Base-by-base conservation (phyloP, 2,113 vertebrate species). In the Neomonachus schauinslandi region DNA sequence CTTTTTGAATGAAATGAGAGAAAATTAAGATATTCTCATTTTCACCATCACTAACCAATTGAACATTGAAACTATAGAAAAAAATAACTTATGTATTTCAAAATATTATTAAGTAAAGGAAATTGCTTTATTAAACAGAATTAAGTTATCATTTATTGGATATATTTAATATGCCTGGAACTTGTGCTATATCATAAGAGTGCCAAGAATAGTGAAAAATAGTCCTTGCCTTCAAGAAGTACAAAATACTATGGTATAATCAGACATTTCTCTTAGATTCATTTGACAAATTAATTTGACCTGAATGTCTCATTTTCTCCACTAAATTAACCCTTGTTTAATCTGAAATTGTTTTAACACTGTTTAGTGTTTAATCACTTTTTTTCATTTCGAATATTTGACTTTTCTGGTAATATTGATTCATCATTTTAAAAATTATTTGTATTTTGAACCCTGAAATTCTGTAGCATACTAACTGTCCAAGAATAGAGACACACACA, bases 351-450 rank as follows among this genome's bases (percentile, higher is more conserved):
- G 46, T 89, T 65, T 33, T 5, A 96, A 83, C 16, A 63, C 4
- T 81, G 3, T 87, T 49, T 8, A 46, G 39, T 97, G 13, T 90
- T 91, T 59, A 93, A 81, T 89, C 22, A 71, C 46, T 36, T 92
- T 81, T 82, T 94, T 85, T 71, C n/a, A 42, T 83, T 97, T 91
- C 42, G 4, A 69, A 94, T 39, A 12, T 94, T 84, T 80, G 28
- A 46, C 31, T 88, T 95, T 80, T 89, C 57, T 92, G 46, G 24
- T 88, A 83, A 89, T 96, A 59, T 24, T 95, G 21, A 57, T 86
- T 71, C 89, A 86, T 91, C 51, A 77, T 67, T 55, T 96, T 94
- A 82, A 84, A 67, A 67, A 8, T 95, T 86, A 31, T 92, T 96
- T 80, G 53, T 91, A 67, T 96, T 94, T 93, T 86, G 15, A 96